Evolutionary conservation across 2,113 vertebrate species (phyloP).

Genomic region (Balaenoptera acutorostrata): DNA sequence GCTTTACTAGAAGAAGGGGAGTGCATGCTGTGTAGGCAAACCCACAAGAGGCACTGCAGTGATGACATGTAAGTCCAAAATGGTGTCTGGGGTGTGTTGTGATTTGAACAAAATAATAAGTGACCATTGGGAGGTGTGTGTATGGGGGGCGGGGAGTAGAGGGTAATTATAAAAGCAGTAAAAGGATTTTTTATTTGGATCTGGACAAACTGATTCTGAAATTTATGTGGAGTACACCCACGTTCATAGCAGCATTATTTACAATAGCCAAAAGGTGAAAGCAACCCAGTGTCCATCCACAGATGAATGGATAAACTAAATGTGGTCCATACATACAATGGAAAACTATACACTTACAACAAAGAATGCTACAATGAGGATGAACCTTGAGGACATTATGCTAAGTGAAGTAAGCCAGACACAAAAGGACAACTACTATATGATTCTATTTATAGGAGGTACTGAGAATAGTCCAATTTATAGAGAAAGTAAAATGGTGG

Average conservation of each 20-base stretch:
- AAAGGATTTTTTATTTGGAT: background rate
- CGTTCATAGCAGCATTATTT: background rate
- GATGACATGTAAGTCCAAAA: background rate
- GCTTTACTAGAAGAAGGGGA: background rate
- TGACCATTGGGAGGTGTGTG: background rate
- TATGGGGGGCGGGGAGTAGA: rapidly evolving
- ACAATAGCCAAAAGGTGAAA: background rate
- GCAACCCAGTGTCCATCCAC: background rate
- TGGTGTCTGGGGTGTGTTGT: background rate
- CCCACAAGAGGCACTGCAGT: background rate
- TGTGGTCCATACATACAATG: rapidly evolving
- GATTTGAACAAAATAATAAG: background rate
- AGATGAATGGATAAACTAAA: background rate
- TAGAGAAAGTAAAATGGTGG: background rate
- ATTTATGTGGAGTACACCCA: background rate
- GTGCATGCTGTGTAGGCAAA: background rate
- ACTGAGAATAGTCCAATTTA: background rate
- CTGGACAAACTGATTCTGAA: background rate
- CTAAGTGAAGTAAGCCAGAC: background rate
- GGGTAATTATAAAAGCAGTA: background rate
- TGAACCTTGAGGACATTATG: background rate
- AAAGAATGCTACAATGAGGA: background rate
- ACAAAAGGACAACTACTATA: background rate
- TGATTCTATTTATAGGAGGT: too few species aligned
- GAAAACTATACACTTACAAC: background rate